Evolutionary conservation across 2,113 vertebrate species (phyloP), one percentile per base, ranked within the genome.

Genomic region (Forbesichthys papilliferus): DNA sequence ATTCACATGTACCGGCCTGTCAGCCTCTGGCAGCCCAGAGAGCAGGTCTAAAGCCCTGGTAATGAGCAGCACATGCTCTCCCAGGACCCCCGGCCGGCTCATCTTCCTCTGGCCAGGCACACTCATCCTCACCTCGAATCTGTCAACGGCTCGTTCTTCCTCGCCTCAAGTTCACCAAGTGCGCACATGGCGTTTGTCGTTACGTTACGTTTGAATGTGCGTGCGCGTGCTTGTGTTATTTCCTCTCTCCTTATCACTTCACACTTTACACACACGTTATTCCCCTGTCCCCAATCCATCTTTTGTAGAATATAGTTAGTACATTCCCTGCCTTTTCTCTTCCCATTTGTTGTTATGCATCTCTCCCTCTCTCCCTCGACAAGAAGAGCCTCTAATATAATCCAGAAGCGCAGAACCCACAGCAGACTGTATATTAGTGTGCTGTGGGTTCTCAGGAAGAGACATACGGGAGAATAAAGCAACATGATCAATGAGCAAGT

Each of bases 11-110:
- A 79, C 76, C 83, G 74, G 73, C 78, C 9, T 11, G 36, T 57
- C 72, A 66, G 71, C 73, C 69, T 82, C 42, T 82, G 83, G 81
- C 78, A 74, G 82, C 74, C 75, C 68, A 47, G 78, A 78, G 72
- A 81, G 87, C 85, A 87, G 75, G 84, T 91, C 84, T 88, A 80
- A 27, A 82, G 75, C 68, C 67, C 42, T 8, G 48, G 51, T 89
- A 90, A 93, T 84, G 69, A 84, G 80, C 87, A 89, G 53, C 90
- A 91, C 11, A 69, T 92, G 91, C 82, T 76, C 71, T 85, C 71
- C 68, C 49, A 49, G 63, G 85, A 75, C 65, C 85, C 82, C 64
- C 65, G 68, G 66, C 63, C 64, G 68, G 66, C 76, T 89, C 79
- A 85, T 91, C 88, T 88, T 87, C 80, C 73, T 64, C 70, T 82